phyloP scores from a whole-genome alignment of 2,113 vertebrate genomes.

The Notothenia rossii region DNA sequence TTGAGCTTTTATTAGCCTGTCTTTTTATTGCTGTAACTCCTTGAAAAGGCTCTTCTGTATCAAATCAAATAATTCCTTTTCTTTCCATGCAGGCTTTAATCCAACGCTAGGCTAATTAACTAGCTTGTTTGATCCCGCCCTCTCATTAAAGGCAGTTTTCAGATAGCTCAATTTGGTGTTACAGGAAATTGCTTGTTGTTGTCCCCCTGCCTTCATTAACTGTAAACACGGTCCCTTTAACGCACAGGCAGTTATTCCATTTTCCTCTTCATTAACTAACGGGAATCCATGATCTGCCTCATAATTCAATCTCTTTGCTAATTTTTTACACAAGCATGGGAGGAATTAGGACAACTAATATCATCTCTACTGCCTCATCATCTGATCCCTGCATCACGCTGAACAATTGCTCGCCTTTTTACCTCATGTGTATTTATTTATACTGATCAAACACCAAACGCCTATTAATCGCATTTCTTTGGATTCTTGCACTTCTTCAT shows the following conservation, averaged over 20 bases:
- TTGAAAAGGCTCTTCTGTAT: not conserved
- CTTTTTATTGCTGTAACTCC: slow-evolving; percentile 60
- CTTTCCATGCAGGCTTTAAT: slow-evolving; percentile 3
- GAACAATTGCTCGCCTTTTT: slow-evolving; percentile 32
- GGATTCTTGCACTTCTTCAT: slow-evolving; percentile 6
- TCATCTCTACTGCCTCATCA: slow-evolving; percentile 6
- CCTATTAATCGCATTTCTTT: too few species aligned
- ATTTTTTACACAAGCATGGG: slow-evolving; percentile 50
- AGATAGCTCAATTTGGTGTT: slow-evolving; percentile 59
- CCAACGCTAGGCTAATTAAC: slow-evolving; percentile 56
- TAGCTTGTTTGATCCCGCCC: slow-evolving; percentile 25
- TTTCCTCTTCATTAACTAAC: slow-evolving; percentile 80
- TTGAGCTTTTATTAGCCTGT: slow-evolving; percentile 72
- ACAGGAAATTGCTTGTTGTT: slow-evolving; percentile 52
- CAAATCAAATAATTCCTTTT: not conserved
- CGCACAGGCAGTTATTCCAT: slow-evolving; percentile 68
- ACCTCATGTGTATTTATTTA: slow-evolving; percentile 52
- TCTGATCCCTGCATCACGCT: slow-evolving; percentile 34
- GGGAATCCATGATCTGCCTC: slow-evolving; percentile 65
- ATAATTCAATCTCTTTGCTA: slow-evolving; percentile 68
- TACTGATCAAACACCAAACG: too few species aligned
- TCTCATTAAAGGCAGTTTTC: slow-evolving; percentile 48
- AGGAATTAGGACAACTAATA: slow-evolving; percentile 47
- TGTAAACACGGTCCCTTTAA: slow-evolving; percentile 67
- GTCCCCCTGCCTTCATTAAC: slow-evolving; percentile 58